Conservation (phyloP, 2,888 invertebrate species). For the Dryococelus australis region DNA sequence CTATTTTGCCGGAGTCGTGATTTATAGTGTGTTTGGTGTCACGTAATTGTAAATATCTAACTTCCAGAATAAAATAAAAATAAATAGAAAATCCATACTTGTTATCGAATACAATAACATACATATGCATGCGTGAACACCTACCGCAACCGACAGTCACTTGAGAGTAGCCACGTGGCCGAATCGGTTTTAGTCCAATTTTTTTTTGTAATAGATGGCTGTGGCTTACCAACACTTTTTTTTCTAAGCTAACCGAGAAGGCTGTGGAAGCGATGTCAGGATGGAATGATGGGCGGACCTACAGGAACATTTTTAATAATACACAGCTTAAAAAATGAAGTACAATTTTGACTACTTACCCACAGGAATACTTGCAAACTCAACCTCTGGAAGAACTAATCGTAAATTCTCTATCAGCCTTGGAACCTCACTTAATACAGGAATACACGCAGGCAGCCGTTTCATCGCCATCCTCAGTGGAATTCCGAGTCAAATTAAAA, state of each 20-base stretch:
- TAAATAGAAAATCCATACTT: too few relatives aligned
- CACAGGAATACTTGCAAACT: constrained; percentile 52
- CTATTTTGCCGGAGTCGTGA: too few relatives aligned
- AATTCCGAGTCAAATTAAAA: constrained; percentile 42
- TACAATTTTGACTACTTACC: constrained; percentile 48
- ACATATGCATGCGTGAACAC: too few relatives aligned
- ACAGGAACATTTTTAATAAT: neutral
- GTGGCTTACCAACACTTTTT: neutral
- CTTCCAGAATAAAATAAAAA: too few relatives aligned
- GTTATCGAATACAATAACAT: too few relatives aligned
- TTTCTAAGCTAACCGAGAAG: neutral
- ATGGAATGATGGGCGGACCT: neutral
- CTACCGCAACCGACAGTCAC: too few relatives aligned
- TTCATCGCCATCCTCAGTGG: constrained; percentile 38
- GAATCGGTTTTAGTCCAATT: too few relatives aligned
- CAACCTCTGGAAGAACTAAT: constrained; percentile 51
- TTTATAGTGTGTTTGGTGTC: too few relatives aligned
- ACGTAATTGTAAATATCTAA: too few relatives aligned
- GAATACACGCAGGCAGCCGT: constrained; percentile 46
- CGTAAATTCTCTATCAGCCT: constrained; percentile 54
- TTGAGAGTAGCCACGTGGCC: too few relatives aligned
- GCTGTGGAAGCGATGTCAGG: neutral
- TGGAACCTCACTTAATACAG: constrained; percentile 53
- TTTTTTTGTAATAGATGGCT: neutral
- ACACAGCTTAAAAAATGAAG: neutral